These are phyloP conservation scores for Meloidogyne floridensis DNA, from an alignment of 1,140 invertebrate genomes.

Conservation along the genomic window DNA sequence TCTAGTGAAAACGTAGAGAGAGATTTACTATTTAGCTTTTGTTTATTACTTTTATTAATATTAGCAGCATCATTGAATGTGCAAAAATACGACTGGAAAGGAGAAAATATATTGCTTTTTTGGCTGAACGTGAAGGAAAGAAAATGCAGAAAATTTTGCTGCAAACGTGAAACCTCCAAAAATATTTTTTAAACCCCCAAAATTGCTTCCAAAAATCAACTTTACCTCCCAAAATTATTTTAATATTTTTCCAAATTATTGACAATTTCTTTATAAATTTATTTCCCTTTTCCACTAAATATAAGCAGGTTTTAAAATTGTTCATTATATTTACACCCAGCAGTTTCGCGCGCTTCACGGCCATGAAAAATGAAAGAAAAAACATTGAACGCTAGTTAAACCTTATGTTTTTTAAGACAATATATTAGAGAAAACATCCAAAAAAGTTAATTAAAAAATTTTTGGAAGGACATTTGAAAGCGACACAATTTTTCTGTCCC, in stretches of 20 bases:
- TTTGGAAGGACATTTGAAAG: not conserved
- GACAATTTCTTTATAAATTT: not conserved
- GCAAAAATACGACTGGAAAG: not conserved
- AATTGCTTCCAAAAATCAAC: no score
- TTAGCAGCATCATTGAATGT: not conserved
- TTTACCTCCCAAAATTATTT: not conserved
- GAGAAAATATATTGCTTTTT: not conserved
- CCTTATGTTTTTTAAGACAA: not conserved
- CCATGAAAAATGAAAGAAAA: not conserved
- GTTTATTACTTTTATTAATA: conserved; percentile 2
- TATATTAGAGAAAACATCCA: not conserved
- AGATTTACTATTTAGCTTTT: not conserved
- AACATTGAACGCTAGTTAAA: not conserved
- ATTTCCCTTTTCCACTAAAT: not conserved
- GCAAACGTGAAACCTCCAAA: no score
- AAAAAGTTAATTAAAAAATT: conserved; percentile 4
- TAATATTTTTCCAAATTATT: not conserved
- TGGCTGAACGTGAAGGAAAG: not conserved
- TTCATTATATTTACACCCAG: not conserved
- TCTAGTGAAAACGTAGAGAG: not conserved
- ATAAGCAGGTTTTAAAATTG: conserved; percentile 1
- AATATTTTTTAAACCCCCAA: no score
- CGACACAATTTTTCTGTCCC: not conserved
- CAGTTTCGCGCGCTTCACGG: not conserved
- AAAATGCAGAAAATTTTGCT: not conserved